Evolutionary conservation across 2,113 vertebrate species (phyloP), one percentile per base, ranked within the genome.

Genomic region (Myxocyprinus asiaticus): DNA sequence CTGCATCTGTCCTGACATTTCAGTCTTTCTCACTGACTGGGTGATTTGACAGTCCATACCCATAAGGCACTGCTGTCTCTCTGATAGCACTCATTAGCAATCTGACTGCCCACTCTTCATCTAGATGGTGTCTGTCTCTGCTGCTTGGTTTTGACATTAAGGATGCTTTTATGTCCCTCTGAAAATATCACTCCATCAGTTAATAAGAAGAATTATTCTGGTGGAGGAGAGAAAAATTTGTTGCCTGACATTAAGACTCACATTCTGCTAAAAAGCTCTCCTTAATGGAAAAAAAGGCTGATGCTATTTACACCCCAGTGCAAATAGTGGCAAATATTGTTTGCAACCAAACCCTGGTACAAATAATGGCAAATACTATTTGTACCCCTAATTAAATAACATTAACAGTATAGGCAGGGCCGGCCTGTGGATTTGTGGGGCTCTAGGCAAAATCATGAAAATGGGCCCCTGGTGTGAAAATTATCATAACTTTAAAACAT

Each of bases 101-200:
- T 17, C 51, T 15, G 63, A n/a, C 42, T 80, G 48, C 9, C 55
- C 47, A 47, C 43, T 74, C 70, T 67, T 75, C 71, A 80, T 67
- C 53, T 6, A 50, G 63, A 62, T 59, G 14, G 45, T 48, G 48
- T 72, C 61, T 66, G 53, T 67, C 55, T 33, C 63, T 51, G 43
- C 45, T 74, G 42, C 64, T 75, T 11, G 47, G 0, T 45, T 67
- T 43, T 14, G 55, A 74, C 53, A 75, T 67, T 67, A 50, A 11
- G 14, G 44, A 62, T 66, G 45, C 45, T 62, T 73, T 73, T 73
- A 55, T 48, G 48, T 48, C 47, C 10, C 44, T 56, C 7, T 66
- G 50, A 56, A 14, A 56, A 33, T 1, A 33, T 33, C 43, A 58
- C 7, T 3, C 47, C 51, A n/a, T 58, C 55, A 56, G 14, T n/a